phyloP scores from a whole-genome alignment of 2,888 invertebrate species.

The Mactromeris polynyma region DNA sequence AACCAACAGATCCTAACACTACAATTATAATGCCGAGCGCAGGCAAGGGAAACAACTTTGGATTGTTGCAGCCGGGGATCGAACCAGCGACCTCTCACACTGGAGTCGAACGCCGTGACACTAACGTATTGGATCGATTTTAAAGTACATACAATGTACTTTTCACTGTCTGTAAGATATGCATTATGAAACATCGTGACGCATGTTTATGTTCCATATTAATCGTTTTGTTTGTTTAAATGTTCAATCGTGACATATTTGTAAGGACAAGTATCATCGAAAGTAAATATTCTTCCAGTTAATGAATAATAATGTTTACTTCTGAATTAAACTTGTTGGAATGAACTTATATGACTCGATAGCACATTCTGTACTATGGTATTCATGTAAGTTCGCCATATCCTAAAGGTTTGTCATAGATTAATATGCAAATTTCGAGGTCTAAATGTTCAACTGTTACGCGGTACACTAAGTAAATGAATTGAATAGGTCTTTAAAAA shows the following conservation, averaged over 20 bases:
- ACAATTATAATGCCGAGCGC: no score
- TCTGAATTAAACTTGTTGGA: background rate
- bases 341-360: slow-evolving; percentile 5
- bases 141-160: no score
- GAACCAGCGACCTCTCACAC: no score
- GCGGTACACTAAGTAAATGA: background rate
- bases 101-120: no score
- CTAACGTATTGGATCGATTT: no score
- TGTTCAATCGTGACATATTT: background rate
- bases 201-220: background rate
- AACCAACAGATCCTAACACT: no score
- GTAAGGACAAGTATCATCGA: background rate
- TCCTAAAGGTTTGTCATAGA: background rate
- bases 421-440: background rate
- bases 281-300: background rate
- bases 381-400: background rate
- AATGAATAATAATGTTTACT: background rate
- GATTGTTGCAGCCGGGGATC: no score
- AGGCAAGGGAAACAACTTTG: no score
- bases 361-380: background rate
- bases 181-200: background rate
- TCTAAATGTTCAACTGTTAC: background rate
- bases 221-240: no score
- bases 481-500: background rate
- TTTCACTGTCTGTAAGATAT: no score